These are phyloP conservation scores for Nannoperca obscura DNA, from an alignment of 2,797 vertebrate genomes.

Conservation along the genomic window DNA sequence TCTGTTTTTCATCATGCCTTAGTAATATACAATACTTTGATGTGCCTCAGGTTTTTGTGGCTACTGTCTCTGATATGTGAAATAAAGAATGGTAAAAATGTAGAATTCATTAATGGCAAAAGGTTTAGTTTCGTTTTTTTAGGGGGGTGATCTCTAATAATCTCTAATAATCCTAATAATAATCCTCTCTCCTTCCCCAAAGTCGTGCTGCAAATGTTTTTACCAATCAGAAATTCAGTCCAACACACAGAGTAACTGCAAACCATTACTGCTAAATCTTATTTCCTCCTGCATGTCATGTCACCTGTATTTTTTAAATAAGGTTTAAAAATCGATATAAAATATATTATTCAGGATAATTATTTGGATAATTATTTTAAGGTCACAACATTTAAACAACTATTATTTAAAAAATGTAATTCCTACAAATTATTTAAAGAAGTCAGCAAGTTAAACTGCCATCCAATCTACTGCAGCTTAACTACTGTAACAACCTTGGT, in stretches of 20 bases:
- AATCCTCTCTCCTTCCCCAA: slow-evolving; percentile 19
- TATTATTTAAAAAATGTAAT: slow-evolving; percentile 26
- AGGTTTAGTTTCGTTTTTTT: slow-evolving; percentile 11
- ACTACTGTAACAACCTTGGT: slow-evolving; percentile 53
- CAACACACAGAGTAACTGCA: neutral
- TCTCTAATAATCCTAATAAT: slow-evolving; percentile 44
- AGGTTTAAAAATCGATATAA: neutral
- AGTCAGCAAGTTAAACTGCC: slow-evolving; percentile 34
- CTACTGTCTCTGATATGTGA: slow-evolving; percentile 37
- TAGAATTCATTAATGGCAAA: slow-evolving; percentile 22
- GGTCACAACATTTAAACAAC: neutral
- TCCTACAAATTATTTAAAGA: slow-evolving; percentile 39
- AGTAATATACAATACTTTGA: slow-evolving; percentile 50
- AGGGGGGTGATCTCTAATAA: slow-evolving; percentile 11
- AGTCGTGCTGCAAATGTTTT: slow-evolving; percentile 30
- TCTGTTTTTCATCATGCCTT: slow-evolving; percentile 68
- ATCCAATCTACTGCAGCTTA: slow-evolving; percentile 50
- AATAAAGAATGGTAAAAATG: slow-evolving; percentile 20
- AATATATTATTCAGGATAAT: neutral
- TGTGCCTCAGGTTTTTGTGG: slow-evolving; percentile 33
- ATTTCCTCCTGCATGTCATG: slow-evolving; percentile 16
- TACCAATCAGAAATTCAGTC: slow-evolving; percentile 28
- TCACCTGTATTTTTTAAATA: slow-evolving; percentile 7
- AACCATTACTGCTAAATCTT: slow-evolving; percentile 1
- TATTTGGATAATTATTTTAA: slow-evolving; percentile 14